Base-by-base conservation (phyloP, 2,113 vertebrate species). In the Scomber colias region DNA sequence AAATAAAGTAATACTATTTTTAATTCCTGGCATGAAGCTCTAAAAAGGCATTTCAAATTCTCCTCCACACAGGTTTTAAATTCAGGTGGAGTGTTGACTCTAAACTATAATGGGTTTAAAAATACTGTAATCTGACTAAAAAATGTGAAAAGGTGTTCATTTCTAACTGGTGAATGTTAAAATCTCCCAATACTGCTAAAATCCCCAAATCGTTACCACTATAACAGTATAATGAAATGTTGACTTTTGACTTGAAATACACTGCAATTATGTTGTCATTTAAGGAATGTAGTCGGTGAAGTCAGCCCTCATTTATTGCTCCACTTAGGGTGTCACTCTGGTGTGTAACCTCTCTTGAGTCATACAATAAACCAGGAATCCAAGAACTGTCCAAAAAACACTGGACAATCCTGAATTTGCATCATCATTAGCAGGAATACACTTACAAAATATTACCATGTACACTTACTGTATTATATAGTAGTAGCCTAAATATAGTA, bases 211-310 rank as follows among this genome's bases (percentile, higher is more conserved):
- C 0, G 24, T 27, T 27, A 27, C 24, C 24, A 27, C 24, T 27
- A 27, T 27, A 27, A 27, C 24, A 27, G 24, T 27, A 53, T 9
- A 24, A n/a, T 63, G 35, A 60, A 19, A 57, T 72, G 49, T 17
- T 15, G 24, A 56, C 64, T 54, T 70, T 63, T 54, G 12, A 53
- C 57, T 40, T 11, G 3, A 75, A 78, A 48, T 21, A 64, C 51
- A 19, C 27, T 67, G 57, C 56, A 87, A 51, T 84, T 69, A 81
- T 68, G 40, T 24, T 56, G 54, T 73, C 48, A 48, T 62, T 79
- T 50, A 11, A 56, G 75, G 81, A 89, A 91, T 67, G 76, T 67
- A 79, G 83, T 81, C 15, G 16, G 48, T 65, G 69, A 73, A 63
- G 69, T 70, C 31, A 55, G 60, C 21, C 45, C 11, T n/a, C 7